These are phyloP conservation scores for Anthopleura sola DNA, from an alignment of 64 coral and sea anemone genomes.

Conservation along the genomic window DNA sequence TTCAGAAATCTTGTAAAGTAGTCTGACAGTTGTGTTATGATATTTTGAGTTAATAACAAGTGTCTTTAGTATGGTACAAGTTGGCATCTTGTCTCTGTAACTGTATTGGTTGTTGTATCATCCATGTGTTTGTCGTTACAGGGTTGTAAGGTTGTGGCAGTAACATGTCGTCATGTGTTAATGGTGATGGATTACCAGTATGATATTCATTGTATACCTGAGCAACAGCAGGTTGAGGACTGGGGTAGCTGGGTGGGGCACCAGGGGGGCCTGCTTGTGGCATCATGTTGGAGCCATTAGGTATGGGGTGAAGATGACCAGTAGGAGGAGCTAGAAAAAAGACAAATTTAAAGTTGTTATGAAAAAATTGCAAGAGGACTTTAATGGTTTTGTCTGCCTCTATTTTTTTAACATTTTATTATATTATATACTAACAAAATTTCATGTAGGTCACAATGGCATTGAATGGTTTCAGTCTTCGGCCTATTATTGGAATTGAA, in stretches of 20 bases:
- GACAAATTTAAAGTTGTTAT: background rate
- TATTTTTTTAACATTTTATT: background rate
- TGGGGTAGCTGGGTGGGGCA: conserved; percentile 50
- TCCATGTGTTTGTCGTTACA: conserved; percentile 21
- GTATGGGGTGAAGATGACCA: conserved; percentile 11
- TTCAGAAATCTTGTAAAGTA: too few species aligned
- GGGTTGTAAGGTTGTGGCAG: conserved; percentile 16
- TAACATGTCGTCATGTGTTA: conserved; percentile 26
- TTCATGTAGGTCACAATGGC: too few species aligned
- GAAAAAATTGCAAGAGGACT: background rate
- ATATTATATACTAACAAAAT: background rate
- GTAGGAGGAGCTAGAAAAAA: background rate
- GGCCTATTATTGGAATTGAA: too few species aligned
- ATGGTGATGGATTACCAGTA: conserved; percentile 36
- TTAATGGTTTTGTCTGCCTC: too few species aligned
- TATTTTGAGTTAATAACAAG: conserved; percentile 2
- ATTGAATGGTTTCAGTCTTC: too few species aligned
- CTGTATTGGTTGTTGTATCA: conserved; percentile 15
- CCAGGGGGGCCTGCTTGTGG: conserved; percentile 60
- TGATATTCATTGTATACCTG: conserved; percentile 53
- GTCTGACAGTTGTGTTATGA: too few species aligned
- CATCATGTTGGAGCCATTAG: conserved; percentile 29
- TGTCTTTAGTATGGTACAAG: background rate
- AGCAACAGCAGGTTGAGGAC: conserved; percentile 17
- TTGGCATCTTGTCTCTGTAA: conserved; percentile 21